Evolutionary conservation across 2,113 vertebrate genomes (phyloP).

Genomic region (Seriola rivoliana): DNA sequence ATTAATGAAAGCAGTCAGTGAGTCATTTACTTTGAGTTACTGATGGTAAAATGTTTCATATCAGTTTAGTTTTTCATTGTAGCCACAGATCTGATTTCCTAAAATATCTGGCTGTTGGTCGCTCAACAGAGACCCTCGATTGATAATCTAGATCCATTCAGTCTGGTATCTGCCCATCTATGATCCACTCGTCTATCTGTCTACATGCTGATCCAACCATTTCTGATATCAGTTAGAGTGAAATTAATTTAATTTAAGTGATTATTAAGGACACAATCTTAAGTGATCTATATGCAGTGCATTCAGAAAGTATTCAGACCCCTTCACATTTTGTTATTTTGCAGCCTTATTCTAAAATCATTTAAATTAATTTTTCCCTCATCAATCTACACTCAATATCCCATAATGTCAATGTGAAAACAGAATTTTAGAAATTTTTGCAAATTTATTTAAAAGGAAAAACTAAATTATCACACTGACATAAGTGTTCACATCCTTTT

Average conservation of each 20-base stretch:
- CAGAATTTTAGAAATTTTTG: no score
- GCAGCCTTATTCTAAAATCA: no score
- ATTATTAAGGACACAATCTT: background rate
- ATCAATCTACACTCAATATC: no score
- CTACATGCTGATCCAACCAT: slow-evolving; percentile 18
- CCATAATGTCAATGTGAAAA: no score
- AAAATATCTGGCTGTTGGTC: background rate
- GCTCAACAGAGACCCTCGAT: background rate
- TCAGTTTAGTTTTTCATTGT: slow-evolving; percentile 18
- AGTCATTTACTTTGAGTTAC: slow-evolving; percentile 27
- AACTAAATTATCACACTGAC: no score
- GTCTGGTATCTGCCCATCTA: background rate
- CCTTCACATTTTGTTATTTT: no score
- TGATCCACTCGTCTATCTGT: slow-evolving; percentile 17
- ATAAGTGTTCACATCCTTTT: no score
- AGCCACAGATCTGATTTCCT: background rate
- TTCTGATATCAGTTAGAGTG: slow-evolving; percentile 37
- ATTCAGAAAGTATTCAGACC: no score
- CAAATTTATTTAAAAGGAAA: no score
- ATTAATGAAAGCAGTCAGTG: slow-evolving; percentile 34
- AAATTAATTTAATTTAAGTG: background rate
- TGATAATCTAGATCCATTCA: background rate
- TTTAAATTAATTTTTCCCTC: no score
- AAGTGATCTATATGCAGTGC: no score
- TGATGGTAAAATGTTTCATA: slow-evolving; percentile 23